Conservation (phyloP, 2,888 invertebrate species). For the Listrodromus nycthemerus region DNA sequence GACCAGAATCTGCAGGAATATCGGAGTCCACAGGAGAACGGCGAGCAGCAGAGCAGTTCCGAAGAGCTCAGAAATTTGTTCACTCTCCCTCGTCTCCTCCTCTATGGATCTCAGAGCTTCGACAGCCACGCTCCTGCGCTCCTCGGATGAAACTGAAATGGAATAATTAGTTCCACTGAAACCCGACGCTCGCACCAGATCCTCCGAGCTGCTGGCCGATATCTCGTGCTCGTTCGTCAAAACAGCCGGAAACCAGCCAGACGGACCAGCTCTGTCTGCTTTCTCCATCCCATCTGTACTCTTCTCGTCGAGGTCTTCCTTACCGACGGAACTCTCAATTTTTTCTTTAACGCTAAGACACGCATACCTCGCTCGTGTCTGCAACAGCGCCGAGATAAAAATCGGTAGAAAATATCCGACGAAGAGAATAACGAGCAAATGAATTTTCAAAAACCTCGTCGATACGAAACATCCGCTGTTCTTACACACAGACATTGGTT, state of each 20-base stretch:
- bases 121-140: background rate
- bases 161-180: constrained; percentile 11
- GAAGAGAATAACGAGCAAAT: constrained; percentile 77
- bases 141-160: constrained; percentile 8
- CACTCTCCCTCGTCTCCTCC: constrained; percentile 60
- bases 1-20: constrained; percentile 73
- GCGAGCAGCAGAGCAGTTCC: constrained; percentile 72
- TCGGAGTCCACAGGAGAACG: constrained; percentile 77
- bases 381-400: constrained; percentile 70
- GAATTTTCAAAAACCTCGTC: constrained; percentile 74
- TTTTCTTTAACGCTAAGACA: constrained; percentile 64
- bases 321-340: constrained; percentile 62
- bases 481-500: constrained; percentile 41
- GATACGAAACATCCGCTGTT: constrained; percentile 76
- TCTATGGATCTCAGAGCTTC: constrained; percentile 48
- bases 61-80: constrained; percentile 66
- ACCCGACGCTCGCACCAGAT: constrained; percentile 15
- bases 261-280: constrained; percentile 15
- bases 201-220: constrained; percentile 31
- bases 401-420: constrained; percentile 78
- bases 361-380: constrained; percentile 64
- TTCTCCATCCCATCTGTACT: constrained; percentile 3
- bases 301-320: background rate
- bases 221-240: constrained; percentile 26
- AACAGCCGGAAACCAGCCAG: constrained; percentile 50